Base-by-base conservation (phyloP, 1,140 invertebrate species). In the Popillia japonica region DNA sequence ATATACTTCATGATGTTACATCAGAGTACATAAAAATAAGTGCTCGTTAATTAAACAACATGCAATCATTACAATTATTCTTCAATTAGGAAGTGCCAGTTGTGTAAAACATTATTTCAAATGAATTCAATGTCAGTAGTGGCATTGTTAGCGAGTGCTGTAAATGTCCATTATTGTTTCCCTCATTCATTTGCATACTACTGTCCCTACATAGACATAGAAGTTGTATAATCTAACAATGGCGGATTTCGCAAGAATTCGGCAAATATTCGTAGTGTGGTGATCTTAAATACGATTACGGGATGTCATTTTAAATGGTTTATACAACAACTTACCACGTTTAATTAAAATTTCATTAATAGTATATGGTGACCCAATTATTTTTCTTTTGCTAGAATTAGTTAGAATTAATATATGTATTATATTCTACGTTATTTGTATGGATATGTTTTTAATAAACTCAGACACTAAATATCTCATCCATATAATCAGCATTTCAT, bases 31-130 rank as follows among this genome's bases (percentile, higher is more conserved):
- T 55, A 55, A 0, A 55, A 55, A 55, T 17, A 55, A 55, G n/a
- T 55, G 48, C 0, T n/a, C n/a, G 6, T n/a, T 55, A 55, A n/a
- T 55, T 14, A 55, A 55, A 14, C 14, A 55, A 55, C 14, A 55
- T 55, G 48, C 14, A 44, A 14, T n/a, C 17, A 17, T 55, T 55
- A 55, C 48, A 55, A 55, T 55, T 17, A 17, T n/a, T 55, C 22
- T 2, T 27, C 7, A 14, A 22, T 27, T 68, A 68, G 61, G 61
- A 68, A 68, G 27, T 61, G 4, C 27, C 4, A n/a, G 59, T 68
- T 68, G 61, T 68, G 61, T 22, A 68, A 68, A 68, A 68, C 22
- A 23, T 22, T 34, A 68, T 68, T 68, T 68, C 10, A 34, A 68
- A 68, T 22, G 61, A 68, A 68, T 68, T 68, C 61, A 68, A 27